Conservation (phyloP, 2,888 invertebrate species). For the Ectemnius cavifrons region DNA sequence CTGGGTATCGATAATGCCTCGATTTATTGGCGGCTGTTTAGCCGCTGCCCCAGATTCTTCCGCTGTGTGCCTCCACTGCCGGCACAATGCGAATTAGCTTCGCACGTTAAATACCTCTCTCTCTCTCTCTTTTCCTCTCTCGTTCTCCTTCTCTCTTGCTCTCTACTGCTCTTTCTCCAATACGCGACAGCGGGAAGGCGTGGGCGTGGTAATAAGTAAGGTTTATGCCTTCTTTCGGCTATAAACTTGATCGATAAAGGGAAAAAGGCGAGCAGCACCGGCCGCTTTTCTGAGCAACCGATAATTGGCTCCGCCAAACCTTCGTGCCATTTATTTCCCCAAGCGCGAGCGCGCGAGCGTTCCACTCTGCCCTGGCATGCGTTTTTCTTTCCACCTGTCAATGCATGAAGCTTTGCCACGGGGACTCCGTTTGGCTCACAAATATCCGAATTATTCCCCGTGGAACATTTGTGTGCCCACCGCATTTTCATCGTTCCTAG, state of each 20-base stretch:
- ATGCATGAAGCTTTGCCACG: no score
- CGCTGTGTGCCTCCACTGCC: conserved; percentile 26
- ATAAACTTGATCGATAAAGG: conserved; percentile 51
- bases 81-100: conserved; percentile 58
- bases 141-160: no score
- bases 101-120: conserved; percentile 43
- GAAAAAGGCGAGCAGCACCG: conserved; percentile 29
- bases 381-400: no score
- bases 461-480: no score
- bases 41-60: conserved; percentile 67
- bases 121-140: no score
- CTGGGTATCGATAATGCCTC: conserved; percentile 65
- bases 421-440: no score
- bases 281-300: background rate
- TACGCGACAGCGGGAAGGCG: conserved; percentile 56
- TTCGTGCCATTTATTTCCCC: background rate
- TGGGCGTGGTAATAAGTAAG: conserved; percentile 55
- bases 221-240: conserved; percentile 52
- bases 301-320: background rate
- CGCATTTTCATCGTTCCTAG: no score
- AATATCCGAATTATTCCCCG: no score
- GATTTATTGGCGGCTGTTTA: conserved; percentile 65
- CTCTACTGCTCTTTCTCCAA: no score
- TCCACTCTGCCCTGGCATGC: background rate
- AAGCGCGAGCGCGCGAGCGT: background rate